Evolutionary conservation across 2,797 vertebrate species (phyloP), one percentile per base, ranked within the genome.

Genomic region (Hirundo rustica): DNA sequence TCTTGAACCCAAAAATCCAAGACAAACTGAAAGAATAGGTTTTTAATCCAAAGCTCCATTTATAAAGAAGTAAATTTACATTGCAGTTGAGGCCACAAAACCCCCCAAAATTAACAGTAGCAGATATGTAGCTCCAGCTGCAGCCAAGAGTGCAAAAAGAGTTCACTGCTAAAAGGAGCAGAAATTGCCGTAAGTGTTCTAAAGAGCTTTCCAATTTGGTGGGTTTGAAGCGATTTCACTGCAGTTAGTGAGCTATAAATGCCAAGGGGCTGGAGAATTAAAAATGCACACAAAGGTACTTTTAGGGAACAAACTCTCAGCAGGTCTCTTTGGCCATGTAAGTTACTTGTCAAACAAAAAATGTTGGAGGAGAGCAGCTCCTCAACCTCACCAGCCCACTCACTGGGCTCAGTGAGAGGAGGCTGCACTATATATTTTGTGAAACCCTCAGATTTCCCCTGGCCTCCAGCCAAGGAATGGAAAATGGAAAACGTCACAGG

Each of bases 381-480:
- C 48, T 5, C 16, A 77, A 2, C 34, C 34, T 77, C 0, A 0
- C 11, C 25, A 74, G 21, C 17, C 27, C 48, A 11, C 15, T 77
- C 34, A 34, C 23, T 19, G n/a, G n/a, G n/a, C n/a, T n/a, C n/a
- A n/a, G n/a, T n/a, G n/a, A 47, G 36, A 53, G 42, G 42, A 48
- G 54, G 30, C 25, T 9, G 25, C 8, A 7, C 5, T 36, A 17
- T 21, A 14, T 9, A 4, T 20, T 40, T 55, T 61, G 62, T 62
- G 45, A 36, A 65, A 27, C 2, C 3, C 26, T 2, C 22, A 30
- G 26, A 21, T 25, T 50, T 78, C 15, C 18, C 22, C 71, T 72
- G 66, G 53, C 14, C 68, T 38, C 12, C 25, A 73, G n/a, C 17
- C 55, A 62, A 30, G n/a, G 36, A 71, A 55, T 42, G 57, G 42